Percentiles rank a stretch among this genome's conserved stretches.
These are phyloP conservation scores for Dascillus cervinus DNA, from an alignment of 2,888 invertebrate species.

Conservation along the genomic window DNA sequence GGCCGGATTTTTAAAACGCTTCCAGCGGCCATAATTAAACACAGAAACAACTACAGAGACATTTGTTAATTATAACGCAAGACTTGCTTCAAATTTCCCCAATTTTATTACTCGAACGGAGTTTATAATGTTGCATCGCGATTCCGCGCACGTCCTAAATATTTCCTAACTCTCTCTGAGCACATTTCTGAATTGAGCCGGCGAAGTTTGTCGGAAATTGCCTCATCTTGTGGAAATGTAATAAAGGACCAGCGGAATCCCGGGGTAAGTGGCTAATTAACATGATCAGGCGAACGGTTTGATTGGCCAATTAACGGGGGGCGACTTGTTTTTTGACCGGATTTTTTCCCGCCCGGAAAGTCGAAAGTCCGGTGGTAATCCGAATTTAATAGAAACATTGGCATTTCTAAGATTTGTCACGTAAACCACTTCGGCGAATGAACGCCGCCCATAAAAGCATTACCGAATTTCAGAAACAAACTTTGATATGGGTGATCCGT, in stretches of 20 bases:
- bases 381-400: background rate
- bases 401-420: constrained; percentile 13
- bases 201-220: constrained; percentile 23
- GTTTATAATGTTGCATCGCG: constrained; percentile 6
- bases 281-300: constrained; percentile 15
- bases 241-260: constrained; percentile 20
- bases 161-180: constrained; percentile 17
- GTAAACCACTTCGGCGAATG: constrained; percentile 20
- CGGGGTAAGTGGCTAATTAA: constrained; percentile 20
- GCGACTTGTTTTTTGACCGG: constrained; percentile 11
- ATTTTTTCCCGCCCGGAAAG: constrained; percentile 8
- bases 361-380: constrained; percentile 6
- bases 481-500: constrained; percentile 23
- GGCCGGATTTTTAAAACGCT: too few relatives aligned
- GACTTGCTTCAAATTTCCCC: constrained; percentile 19
- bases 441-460: constrained; percentile 26
- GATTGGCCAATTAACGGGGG: constrained; percentile 20
- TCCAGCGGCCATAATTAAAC: constrained; percentile 6
- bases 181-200: constrained; percentile 17
- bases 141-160: constrained; percentile 19
- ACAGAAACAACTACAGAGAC: constrained; percentile 13
- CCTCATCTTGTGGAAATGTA: constrained; percentile 20
- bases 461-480: constrained; percentile 26
- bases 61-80: constrained; percentile 20
- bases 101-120: constrained; percentile 10